phyloP scores from a whole-genome alignment of 2,797 vertebrate species.

The Octomys mimax region DNA sequence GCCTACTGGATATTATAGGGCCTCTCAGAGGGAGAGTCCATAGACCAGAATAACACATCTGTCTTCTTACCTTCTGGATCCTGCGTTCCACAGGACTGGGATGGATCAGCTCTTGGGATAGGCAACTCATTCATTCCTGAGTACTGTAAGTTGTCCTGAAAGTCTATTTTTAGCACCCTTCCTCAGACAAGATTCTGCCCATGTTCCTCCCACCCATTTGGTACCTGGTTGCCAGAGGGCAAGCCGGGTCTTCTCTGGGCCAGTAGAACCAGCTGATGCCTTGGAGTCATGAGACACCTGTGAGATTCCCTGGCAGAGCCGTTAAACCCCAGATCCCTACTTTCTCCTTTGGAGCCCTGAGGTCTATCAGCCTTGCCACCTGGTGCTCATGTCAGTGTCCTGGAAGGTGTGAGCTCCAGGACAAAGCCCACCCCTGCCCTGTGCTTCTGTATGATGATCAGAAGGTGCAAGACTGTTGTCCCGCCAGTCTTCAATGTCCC shows the following conservation, averaged over 20 bases:
- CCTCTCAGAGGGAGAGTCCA: background rate
- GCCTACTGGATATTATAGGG: background rate
- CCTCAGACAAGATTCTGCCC: background rate
- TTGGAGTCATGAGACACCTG: background rate
- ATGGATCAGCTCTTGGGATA: rapidly evolving
- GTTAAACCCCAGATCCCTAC: background rate
- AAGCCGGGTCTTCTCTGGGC: background rate
- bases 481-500: background rate
- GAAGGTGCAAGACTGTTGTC: background rate
- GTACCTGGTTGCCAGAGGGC: too few species aligned
- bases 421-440: too few species aligned
- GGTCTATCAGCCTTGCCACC: background rate
- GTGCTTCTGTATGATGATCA: background rate
- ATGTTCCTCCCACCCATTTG: background rate
- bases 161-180: background rate
- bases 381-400: rapidly evolving
- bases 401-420: background rate
- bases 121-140: background rate
- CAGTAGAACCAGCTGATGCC: background rate
- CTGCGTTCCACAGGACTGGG: background rate
- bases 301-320: background rate
- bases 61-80: background rate
- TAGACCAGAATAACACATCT: rapidly evolving
- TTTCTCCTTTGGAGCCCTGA: background rate
- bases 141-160: rapidly evolving